phyloP scores from a whole-genome alignment of 1,140 invertebrate species.

The Conus betulinus region DNA sequence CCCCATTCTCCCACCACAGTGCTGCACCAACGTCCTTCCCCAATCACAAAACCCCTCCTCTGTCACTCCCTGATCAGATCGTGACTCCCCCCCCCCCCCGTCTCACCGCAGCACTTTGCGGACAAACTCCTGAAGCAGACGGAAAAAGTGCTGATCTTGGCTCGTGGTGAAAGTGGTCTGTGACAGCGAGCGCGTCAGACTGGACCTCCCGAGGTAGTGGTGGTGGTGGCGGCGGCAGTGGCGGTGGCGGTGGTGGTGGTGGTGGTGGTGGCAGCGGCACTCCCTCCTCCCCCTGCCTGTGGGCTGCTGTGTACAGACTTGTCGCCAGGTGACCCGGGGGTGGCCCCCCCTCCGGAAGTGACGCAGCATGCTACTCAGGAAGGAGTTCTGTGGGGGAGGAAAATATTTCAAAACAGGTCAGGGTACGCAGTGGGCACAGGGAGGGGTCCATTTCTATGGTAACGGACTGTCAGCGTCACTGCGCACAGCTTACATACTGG shows the following conservation, averaged over 20 bases:
- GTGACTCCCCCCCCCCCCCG: too few species aligned
- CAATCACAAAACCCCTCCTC: too few species aligned
- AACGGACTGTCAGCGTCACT: too few species aligned
- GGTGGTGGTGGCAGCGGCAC: background rate
- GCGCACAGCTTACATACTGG: too few species aligned
- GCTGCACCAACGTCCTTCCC: too few species aligned
- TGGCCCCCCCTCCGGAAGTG: constrained; percentile 55
- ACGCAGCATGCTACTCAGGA: constrained; percentile 56
- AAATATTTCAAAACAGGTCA: too few species aligned
- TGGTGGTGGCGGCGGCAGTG: constrained; percentile 1
- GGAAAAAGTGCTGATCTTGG: constrained; percentile 57
- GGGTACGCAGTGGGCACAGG: too few species aligned
- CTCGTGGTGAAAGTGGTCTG: constrained; percentile 50
- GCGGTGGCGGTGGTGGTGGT: background rate
- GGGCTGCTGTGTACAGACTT: constrained; percentile 39
- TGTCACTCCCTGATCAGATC: too few species aligned
- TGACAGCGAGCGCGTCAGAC: constrained; percentile 50
- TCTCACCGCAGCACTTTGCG: constrained; percentile 52
- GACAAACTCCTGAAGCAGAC: constrained; percentile 59
- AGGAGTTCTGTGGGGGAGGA: constrained; percentile 60
- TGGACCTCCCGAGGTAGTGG: background rate
- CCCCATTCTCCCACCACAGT: too few species aligned
- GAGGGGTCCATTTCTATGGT: too few species aligned
- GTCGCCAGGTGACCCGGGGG: constrained; percentile 43
- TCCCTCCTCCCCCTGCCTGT: background rate